Percentiles rank a stretch among this genome's conserved stretches.
phyloP scores from a whole-genome alignment of 1,140 invertebrate species.

The Maconellicoccus hirsutus region DNA sequence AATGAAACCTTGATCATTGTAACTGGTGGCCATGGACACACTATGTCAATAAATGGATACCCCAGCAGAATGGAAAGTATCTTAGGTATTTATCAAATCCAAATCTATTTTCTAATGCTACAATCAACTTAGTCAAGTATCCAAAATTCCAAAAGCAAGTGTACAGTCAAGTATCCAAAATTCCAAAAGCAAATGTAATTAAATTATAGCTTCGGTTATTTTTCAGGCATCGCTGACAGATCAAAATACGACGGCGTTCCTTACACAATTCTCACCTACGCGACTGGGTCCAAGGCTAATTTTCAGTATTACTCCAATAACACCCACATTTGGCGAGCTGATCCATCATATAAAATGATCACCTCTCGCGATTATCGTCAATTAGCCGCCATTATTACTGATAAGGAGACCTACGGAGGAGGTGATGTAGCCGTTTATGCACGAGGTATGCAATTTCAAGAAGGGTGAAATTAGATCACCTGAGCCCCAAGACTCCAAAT shows the following conservation, averaged over 20 bases:
- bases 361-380: conserved; percentile 58
- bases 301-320: conserved; percentile 42
- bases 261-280: conserved; percentile 71
- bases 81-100: no score
- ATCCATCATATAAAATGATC: conserved; percentile 50
- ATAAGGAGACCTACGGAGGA: conserved; percentile 66
- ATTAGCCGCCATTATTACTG: conserved; percentile 53
- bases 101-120: no score
- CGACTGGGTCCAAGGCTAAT: conserved; percentile 58
- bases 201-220: no score
- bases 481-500: no score
- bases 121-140: no score
- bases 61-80: conserved; percentile 50
- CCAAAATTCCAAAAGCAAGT: no score
- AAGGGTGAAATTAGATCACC: no score
- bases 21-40: conserved; percentile 79
- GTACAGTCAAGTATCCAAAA: no score
- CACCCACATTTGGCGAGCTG: conserved; percentile 37
- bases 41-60: conserved; percentile 62
- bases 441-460: conserved; percentile 42
- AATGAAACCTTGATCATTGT: conserved; percentile 72
- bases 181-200: no score
- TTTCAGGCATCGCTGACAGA: conserved; percentile 47
- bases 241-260: conserved; percentile 53
- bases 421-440: conserved; percentile 75